Evolutionary conservation across 2,888 invertebrate species (phyloP), one percentile per base, ranked within the genome.

Genomic region (Leptinotarsa haldemani): DNA sequence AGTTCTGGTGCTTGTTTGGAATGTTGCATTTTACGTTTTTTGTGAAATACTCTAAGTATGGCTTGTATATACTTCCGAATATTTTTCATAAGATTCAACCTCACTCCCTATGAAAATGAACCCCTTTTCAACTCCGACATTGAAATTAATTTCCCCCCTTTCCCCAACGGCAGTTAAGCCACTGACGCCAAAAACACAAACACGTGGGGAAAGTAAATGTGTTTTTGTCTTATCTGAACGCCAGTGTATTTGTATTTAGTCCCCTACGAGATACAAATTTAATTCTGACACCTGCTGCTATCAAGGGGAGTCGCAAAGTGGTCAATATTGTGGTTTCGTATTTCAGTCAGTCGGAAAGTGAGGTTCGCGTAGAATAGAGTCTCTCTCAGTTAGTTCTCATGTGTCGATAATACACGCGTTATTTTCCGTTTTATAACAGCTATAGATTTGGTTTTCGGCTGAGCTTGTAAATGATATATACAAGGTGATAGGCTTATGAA

Each of bases 251-350:
- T 61, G 61, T 61, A 61, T 61, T 61, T 56, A 58, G 53, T 72
- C 77, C 77, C 75, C 73, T 52, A 75, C 74, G 64, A 73, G 74
- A 73, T 74, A 75, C 75, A 69, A 69, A 77, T 75, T 74, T 71
- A 76, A 74, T 76, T 71, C 74, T 75, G 70, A 81, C 83, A 84
- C 84, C 84, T 85, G 84, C 82, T 78, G 78, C 80, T 81, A 80
- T 82, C 82, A 82, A 84, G 83, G 83, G 84, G 83, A 83, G 83
- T 83, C 81, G 82, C 83, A 82, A 76, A 68, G 74, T 84, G 84
- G 84, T 85, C 85, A 85, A 85, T 85, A 85, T 70, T 53, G 64
- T 64, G 56, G 68, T 68, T 53, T 68, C 68, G 56, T 20, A 56
- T 68, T 68, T 56, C 68, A 68, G 40, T 68, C n/a, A 61, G 40